Evolutionary conservation across 2,888 invertebrate genomes (phyloP), one percentile per base, ranked within the genome.

Genomic region (Trissonchulus sp.): DNA sequence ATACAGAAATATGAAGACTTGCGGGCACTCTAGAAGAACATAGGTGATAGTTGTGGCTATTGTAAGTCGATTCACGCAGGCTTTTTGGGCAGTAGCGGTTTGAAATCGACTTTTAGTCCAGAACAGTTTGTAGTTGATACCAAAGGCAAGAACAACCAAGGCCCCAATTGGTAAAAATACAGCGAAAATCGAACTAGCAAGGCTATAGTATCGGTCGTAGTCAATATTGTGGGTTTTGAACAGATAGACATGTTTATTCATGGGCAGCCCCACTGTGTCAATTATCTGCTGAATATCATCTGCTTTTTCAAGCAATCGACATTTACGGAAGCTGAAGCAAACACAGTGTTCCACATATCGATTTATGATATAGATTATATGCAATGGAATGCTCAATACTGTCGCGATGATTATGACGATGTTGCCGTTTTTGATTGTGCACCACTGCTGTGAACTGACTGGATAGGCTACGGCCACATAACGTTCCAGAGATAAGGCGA

Each of bases 41-140:
- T 69, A 36, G 33, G 30, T 34, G 8, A 69, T 34, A 8, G 71
- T 69, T 69, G 71, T 69, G 34, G 71, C 71, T 30, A 69, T n/a
- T 18, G 71, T 69, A 3, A 69, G 33, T 34, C 71, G 30, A n/a
- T 69, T 69, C 3, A 69, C 36, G 71, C 71, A 69, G 36, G 2
- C 33, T 35, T 69, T 69, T 69, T 69, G 71, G 8, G n/a, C 30
- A 28, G 33, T 33, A n/a, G 68, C 68, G 8, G 33, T 33, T 3
- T 33, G 3, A 33, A 28, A 31, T 31, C 18, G 8, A 3, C 33
- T 30, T 28, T 65, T 65, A 28, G 3, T 28, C 33, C 68, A 33
- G 33, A 28, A 31, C 8, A 65, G 33, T 33, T 28, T 33, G 18
- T 31, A 28, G 33, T 65, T 28, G 23, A 65, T 28, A 18, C 31